Evolutionary conservation across 2,888 invertebrate species (phyloP).

Genomic region (Druceiella hillmani): DNA sequence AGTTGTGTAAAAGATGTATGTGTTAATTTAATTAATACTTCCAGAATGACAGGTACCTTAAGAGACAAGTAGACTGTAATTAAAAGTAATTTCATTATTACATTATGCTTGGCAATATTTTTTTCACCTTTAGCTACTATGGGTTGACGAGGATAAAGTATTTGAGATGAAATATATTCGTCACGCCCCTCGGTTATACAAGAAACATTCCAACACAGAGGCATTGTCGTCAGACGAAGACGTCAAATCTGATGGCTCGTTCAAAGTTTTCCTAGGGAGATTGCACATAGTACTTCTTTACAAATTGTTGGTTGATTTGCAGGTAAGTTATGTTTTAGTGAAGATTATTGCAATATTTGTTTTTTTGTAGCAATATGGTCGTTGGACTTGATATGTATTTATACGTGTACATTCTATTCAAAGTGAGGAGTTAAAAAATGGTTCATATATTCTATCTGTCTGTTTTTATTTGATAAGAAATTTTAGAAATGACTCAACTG

Average conservation of each 20-base stretch:
- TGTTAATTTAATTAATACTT: too few species aligned
- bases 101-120: constrained; percentile 9
- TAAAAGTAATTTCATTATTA: constrained; percentile 3
- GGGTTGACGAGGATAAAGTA: constrained; percentile 75
- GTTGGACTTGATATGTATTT: too few species aligned
- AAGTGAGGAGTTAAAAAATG: too few species aligned
- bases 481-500: too few species aligned
- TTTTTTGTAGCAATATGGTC: background rate
- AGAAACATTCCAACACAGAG: constrained; percentile 36
- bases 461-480: too few species aligned
- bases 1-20: too few species aligned
- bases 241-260: constrained; percentile 62
- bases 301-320: constrained; percentile 57
- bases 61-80: background rate
- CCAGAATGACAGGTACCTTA: too few species aligned
- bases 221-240: constrained; percentile 42
- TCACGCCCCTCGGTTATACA: constrained; percentile 53
- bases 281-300: constrained; percentile 66
- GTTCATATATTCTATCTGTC: too few species aligned
- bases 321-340: constrained; percentile 38
- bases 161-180: constrained; percentile 73
- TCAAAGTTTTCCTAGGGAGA: constrained; percentile 64
- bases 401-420: too few species aligned
- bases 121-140: constrained; percentile 51
- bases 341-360: background rate